Percentiles rank a stretch among this genome's conserved stretches.
Evolutionary conservation across 2,113 vertebrate species (phyloP).

Genomic region (Halcyon malimbica): DNA sequence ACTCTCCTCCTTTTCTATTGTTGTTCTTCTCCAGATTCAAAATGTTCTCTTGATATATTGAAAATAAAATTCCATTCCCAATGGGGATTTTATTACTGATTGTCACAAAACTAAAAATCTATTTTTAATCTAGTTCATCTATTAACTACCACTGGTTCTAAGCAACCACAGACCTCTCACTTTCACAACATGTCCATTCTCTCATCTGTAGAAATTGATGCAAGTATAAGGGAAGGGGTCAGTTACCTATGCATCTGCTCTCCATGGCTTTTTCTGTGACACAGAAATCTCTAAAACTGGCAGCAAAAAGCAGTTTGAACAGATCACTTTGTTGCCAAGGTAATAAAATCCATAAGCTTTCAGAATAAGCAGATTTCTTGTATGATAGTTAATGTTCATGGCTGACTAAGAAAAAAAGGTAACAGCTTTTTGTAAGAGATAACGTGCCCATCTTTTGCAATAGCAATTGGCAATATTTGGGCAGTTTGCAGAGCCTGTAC

Average conservation of each 20-base stretch:
- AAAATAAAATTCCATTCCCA: not conserved
- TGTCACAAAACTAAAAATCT: not conserved
- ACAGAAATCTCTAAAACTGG: slow-evolving; percentile 10
- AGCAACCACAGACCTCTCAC: not conserved
- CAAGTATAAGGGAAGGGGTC: not conserved
- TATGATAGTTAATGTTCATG: not conserved
- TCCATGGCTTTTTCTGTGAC: not conserved
- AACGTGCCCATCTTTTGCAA: not conserved
- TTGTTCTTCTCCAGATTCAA: not conserved
- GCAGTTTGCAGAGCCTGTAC: not conserved
- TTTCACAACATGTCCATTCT: not conserved
- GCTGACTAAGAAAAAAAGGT: not conserved
- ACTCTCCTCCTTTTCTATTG: not conserved
- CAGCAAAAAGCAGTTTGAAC: slow-evolving; percentile 6
- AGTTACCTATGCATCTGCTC: not conserved
- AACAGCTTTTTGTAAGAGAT: not conserved
- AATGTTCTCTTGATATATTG: not conserved
- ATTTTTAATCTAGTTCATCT: not conserved
- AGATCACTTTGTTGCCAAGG: slow-evolving; percentile 35
- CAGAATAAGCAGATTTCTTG: slow-evolving; percentile 39
- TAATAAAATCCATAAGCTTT: slow-evolving; percentile 19
- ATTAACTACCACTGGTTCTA: not conserved
- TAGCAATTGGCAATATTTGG: not conserved
- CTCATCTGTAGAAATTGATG: not conserved
- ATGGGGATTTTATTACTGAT: not conserved